These are phyloP conservation scores for Spizaetus ornatus DNA, from an alignment of 2,113 vertebrate genomes.

Conservation along the genomic window DNA sequence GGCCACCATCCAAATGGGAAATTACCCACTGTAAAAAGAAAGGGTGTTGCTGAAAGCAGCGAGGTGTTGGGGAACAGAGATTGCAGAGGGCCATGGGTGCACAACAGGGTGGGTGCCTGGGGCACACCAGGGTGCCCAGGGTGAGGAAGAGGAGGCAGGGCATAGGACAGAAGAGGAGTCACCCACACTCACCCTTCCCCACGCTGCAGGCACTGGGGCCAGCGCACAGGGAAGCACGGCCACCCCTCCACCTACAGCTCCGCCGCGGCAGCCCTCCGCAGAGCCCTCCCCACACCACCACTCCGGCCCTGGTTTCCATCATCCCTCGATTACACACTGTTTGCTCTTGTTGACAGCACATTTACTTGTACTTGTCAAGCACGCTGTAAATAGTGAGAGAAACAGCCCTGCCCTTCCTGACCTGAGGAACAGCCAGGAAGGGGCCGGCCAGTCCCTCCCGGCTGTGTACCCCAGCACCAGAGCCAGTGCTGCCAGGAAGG, in stretches of 20 bases:
- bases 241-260: fast-evolving
- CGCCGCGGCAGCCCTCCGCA: fast-evolving
- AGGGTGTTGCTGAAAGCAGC: neutral
- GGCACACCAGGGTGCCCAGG: neutral
- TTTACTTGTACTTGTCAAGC: constrained; percentile 58
- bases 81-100: fast-evolving
- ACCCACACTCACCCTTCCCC: neutral
- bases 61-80: neutral
- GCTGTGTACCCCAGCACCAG: neutral
- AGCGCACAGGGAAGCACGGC: fast-evolving
- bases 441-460: neutral
- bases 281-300: neutral
- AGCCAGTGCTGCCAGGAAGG: neutral
- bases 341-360: constrained; percentile 44
- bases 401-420: constrained; percentile 44
- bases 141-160: neutral
- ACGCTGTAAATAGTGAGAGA: constrained; percentile 33
- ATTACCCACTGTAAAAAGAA: neutral
- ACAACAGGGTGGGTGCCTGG: neutral
- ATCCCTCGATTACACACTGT: neutral
- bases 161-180: neutral
- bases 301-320: neutral
- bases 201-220: neutral
- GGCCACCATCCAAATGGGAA: neutral
- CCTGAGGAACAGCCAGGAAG: neutral